These are phyloP conservation scores for Eueides isabella DNA, from an alignment of 1,140 invertebrate genomes.

Conservation along the genomic window DNA sequence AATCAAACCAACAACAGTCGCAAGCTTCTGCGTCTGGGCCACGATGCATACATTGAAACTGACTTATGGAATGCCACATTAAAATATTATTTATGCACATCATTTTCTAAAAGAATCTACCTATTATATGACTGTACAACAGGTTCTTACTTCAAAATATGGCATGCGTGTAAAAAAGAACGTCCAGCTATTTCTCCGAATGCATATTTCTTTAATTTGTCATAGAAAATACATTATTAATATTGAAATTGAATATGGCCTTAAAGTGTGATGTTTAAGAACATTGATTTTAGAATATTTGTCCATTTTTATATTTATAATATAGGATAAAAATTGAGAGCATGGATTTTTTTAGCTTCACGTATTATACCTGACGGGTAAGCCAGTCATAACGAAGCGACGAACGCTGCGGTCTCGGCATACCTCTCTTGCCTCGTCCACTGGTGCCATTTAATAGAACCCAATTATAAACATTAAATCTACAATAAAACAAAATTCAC, in stretches of 20 bases:
- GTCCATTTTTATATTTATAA: neutral
- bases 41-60: too few relatives aligned
- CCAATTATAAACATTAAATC: neutral
- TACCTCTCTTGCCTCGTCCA: too few relatives aligned
- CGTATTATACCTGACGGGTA: too few relatives aligned
- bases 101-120: neutral
- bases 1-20: too few relatives aligned
- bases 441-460: neutral
- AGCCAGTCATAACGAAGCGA: too few relatives aligned
- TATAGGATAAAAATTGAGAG: too few relatives aligned
- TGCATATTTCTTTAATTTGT: constrained; percentile 29
- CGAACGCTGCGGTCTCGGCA: too few relatives aligned
- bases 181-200: constrained; percentile 25
- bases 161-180: constrained; percentile 36
- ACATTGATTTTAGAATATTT: neutral
- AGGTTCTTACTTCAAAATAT: constrained; percentile 22
- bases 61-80: too few relatives aligned
- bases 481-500: neutral
- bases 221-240: constrained; percentile 16
- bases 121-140: constrained; percentile 23
- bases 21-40: too few relatives aligned
- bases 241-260: neutral
- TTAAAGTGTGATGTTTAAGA: neutral
- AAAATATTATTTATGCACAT: neutral
- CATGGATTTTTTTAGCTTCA: too few relatives aligned